phyloP scores from a whole-genome alignment of 2,888 invertebrate species.

The Ormyrus pomaceus region DNA sequence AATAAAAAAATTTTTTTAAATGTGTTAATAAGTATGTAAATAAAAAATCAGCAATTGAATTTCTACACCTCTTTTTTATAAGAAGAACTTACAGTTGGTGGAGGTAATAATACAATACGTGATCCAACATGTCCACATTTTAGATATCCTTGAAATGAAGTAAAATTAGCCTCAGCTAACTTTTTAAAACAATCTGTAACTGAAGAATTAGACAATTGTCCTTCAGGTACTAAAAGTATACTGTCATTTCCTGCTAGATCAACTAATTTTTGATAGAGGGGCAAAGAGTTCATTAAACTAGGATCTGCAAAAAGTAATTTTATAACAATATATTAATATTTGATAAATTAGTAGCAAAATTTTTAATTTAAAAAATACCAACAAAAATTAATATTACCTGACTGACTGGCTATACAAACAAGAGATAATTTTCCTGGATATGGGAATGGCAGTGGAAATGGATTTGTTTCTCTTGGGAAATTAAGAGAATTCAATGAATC shows the following conservation, averaged over 20 bases:
- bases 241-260: constrained; percentile 86
- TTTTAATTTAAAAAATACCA: neutral
- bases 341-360: constrained; percentile 22
- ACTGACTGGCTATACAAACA: constrained; percentile 82
- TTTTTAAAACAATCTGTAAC: constrained; percentile 77
- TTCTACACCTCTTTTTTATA: constrained; percentile 32
- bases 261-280: constrained; percentile 87
- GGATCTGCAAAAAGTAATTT: constrained; percentile 63
- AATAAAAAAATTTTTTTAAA: neutral
- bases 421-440: constrained; percentile 89
- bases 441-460: constrained; percentile 86
- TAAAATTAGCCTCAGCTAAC: constrained; percentile 84
- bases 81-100: constrained; percentile 79
- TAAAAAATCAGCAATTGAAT: constrained; percentile 6
- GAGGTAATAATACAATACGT: constrained; percentile 84
- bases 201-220: constrained; percentile 74
- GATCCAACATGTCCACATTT: constrained; percentile 87
- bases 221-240: constrained; percentile 79
- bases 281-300: constrained; percentile 78
- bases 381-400: constrained; percentile 76
- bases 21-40: neutral
- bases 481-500: constrained; percentile 77
- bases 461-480: constrained; percentile 74
- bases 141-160: constrained; percentile 83
- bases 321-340: neutral